phyloP scores from a whole-genome alignment of 2,888 invertebrate genomes.

The Ypsolopha sequella region DNA sequence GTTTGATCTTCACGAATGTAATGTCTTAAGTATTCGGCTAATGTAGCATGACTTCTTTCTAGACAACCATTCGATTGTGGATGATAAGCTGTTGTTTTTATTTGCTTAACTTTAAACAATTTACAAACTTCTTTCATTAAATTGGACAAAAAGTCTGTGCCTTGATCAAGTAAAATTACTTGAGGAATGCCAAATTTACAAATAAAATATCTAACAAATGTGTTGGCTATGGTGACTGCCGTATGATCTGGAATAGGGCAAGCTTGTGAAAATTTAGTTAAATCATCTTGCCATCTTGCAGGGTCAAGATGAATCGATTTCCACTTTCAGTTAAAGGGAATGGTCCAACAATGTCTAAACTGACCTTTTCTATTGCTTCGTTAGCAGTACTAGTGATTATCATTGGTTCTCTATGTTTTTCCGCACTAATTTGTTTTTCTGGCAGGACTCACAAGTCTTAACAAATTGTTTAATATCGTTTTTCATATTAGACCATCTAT shows the following conservation, averaged over 20 bases:
- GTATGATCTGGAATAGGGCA: constrained; percentile 19
- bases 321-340: constrained; percentile 16
- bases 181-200: constrained; percentile 28
- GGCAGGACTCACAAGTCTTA: constrained; percentile 20
- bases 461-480: constrained; percentile 21
- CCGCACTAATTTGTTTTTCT: constrained; percentile 17
- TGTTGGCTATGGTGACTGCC: constrained; percentile 22
- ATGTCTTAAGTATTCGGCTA: constrained; percentile 28
- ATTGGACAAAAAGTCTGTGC: constrained; percentile 27
- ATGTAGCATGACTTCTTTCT: constrained; percentile 22
- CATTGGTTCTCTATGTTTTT: constrained; percentile 19
- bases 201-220: constrained; percentile 17
- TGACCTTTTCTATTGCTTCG: constrained; percentile 20
- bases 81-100: constrained; percentile 21
- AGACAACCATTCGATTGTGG: constrained; percentile 26
- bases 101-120: constrained; percentile 23
- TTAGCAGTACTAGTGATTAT: constrained; percentile 22
- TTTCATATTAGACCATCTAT: constrained; percentile 25
- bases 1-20: constrained; percentile 23
- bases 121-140: constrained; percentile 23
- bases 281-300: constrained; percentile 19
- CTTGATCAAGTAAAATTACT: constrained; percentile 30
- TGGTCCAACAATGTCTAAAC: constrained; percentile 23
- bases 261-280: constrained; percentile 18
- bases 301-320: constrained; percentile 10